A percentile compares a stretch with the other conserved stretches of the same genome.
These are phyloP conservation scores for Cephonodes hylas DNA, from an alignment of 2,888 invertebrate species.

Conservation along the genomic window DNA sequence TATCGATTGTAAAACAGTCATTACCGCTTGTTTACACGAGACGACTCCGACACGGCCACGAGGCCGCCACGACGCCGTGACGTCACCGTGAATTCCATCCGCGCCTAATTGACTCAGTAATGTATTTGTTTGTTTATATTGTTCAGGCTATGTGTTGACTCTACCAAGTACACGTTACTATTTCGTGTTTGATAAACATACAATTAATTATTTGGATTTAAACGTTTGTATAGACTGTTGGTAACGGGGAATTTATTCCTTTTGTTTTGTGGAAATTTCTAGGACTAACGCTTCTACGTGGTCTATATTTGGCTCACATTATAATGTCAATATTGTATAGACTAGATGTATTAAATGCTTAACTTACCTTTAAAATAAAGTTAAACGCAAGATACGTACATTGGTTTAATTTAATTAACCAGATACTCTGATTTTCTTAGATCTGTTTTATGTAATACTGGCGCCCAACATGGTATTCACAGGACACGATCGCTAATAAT, in stretches of 20 bases:
- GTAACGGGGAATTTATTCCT: too few relatives aligned
- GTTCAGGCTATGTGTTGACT: conserved; percentile 12
- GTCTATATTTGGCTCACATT: too few relatives aligned
- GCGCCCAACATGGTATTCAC: neutral
- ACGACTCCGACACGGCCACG: conserved; percentile 23
- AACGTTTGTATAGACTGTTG: neutral
- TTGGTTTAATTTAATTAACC: too few relatives aligned
- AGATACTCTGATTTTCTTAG: too few relatives aligned
- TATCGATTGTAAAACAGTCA: conserved; percentile 6
- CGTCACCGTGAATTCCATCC: neutral
- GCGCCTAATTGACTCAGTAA: conserved; percentile 10
- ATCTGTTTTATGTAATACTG: neutral
- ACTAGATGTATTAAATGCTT: too few relatives aligned
- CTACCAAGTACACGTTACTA: neutral
- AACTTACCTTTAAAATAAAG: too few relatives aligned
- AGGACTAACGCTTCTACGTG: too few relatives aligned
- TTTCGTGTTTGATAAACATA: neutral
- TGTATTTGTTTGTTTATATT: conserved; percentile 15
- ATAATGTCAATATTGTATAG: too few relatives aligned
- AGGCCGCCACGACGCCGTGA: neutral
- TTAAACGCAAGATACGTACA: too few relatives aligned
- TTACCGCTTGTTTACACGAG: conserved; percentile 28
- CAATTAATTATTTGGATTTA: neutral
- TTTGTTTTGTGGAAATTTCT: too few relatives aligned
- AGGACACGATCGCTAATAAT: too few relatives aligned